Evolutionary conservation across 2,797 vertebrate genomes (phyloP).

Genomic region (Anabacerthia variegaticeps): DNA sequence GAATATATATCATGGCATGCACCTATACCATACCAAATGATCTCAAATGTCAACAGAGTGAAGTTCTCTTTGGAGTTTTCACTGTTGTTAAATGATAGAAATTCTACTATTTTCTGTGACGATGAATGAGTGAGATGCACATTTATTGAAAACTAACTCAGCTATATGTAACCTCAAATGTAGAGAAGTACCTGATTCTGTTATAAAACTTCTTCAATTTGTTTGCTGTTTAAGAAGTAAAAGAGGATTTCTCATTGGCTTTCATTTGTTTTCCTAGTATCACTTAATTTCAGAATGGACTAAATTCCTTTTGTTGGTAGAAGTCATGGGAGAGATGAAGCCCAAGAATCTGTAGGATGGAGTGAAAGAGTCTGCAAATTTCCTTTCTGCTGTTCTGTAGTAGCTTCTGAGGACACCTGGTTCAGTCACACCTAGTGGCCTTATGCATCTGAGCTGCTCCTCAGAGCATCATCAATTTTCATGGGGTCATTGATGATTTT

Average conservation of each 20-base stretch:
- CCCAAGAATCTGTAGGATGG: accelerated
- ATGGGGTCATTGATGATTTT: background rate
- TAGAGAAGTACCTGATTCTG: background rate
- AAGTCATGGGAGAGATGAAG: background rate
- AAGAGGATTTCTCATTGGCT: background rate
- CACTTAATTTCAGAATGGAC: background rate
- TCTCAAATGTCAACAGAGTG: background rate
- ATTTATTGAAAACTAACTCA: background rate
- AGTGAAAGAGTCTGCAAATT: background rate
- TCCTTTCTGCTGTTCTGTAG: background rate
- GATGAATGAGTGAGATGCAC: background rate
- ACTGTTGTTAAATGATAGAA: background rate
- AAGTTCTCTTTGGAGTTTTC: background rate
- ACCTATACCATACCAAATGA: background rate
- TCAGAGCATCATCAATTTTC: background rate
- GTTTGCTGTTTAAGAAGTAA: background rate
- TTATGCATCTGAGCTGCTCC: background rate
- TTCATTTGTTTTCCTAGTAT: background rate
- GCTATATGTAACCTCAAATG: background rate
- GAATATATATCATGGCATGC: conserved; percentile 11
- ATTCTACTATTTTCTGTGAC: background rate
- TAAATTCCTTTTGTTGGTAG: background rate
- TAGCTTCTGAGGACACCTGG: background rate
- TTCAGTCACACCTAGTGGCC: background rate
- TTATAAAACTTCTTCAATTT: background rate